Percentiles rank a stretch among this genome's conserved stretches.
phyloP scores from a whole-genome alignment of 92 coral and sea anemone genomes.

The Hydrozoanthus gracilis region DNA sequence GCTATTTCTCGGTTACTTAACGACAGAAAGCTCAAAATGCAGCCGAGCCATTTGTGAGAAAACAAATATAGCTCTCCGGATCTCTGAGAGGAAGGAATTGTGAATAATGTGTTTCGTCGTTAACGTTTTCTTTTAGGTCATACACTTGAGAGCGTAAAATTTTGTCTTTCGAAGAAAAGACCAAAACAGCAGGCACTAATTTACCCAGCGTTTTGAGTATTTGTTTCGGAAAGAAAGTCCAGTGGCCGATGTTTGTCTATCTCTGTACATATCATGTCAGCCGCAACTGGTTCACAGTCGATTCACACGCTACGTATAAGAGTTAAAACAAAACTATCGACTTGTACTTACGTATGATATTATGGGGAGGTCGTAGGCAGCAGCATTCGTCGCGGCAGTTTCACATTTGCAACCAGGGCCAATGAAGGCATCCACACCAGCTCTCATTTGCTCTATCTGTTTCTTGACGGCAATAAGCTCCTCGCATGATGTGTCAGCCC shows the following conservation, averaged over 20 bases:
- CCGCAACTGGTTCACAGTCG: slow-evolving; percentile 42
- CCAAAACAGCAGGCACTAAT: not conserved
- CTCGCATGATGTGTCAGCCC: slow-evolving; percentile 80
- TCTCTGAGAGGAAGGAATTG: slow-evolving; percentile 25
- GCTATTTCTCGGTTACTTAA: not conserved
- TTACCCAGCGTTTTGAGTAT: not conserved
- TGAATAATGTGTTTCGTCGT: slow-evolving; percentile 16
- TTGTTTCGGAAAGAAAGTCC: slow-evolving; percentile 23
- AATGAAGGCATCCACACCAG: slow-evolving; percentile 74
- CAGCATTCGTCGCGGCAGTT: slow-evolving; percentile 90
- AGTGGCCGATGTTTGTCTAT: slow-evolving; percentile 49
- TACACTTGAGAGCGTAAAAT: not conserved
- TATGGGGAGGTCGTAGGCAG: slow-evolving; percentile 76
- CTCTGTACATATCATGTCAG: slow-evolving; percentile 35
- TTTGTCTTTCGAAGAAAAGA: not conserved
- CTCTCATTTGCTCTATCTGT: slow-evolving; percentile 72
- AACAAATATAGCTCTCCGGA: slow-evolving; percentile 38
- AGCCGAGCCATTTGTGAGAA: slow-evolving; percentile 10
- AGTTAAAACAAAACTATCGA: not conserved
- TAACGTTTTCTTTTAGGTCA: not conserved
- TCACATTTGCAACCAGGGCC: slow-evolving; percentile 86
- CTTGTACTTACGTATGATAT: slow-evolving; percentile 79
- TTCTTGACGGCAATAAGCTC: slow-evolving; percentile 71
- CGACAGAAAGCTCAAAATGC: not conserved
- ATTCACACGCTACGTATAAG: slow-evolving; percentile 33